These are phyloP conservation scores for Lepisosteus osseus DNA, from an alignment of 2,113 vertebrate species.

Conservation along the genomic window DNA sequence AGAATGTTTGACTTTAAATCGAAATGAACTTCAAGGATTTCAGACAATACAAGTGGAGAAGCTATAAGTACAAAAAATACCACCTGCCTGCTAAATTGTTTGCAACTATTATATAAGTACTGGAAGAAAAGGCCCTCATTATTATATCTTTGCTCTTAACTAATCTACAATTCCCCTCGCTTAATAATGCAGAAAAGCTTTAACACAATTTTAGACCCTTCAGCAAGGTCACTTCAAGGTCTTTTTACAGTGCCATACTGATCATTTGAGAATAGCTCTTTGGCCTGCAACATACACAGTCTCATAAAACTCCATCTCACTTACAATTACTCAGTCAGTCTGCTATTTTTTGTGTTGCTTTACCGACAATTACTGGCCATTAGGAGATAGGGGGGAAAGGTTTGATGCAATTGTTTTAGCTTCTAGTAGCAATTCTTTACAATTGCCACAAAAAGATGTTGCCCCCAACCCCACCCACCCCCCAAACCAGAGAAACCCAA, in stretches of 20 bases:
- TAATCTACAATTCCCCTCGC: conserved; percentile 78
- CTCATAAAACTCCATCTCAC: background rate
- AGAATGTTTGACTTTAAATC: conserved; percentile 72
- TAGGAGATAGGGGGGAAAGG: background rate
- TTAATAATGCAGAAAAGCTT: conserved; percentile 79
- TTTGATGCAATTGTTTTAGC: too few relatives aligned
- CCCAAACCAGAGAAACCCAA: too few relatives aligned
- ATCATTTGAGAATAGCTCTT: conserved; percentile 72
- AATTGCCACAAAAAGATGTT: too few relatives aligned
- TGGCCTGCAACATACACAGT: conserved; percentile 59
- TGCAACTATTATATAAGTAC: conserved; percentile 84
- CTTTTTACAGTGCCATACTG: conserved; percentile 59
- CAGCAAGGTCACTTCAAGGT: conserved; percentile 75
- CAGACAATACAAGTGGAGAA: conserved; percentile 54
- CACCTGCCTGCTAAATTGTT: conserved; percentile 84
- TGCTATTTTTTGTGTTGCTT: background rate
- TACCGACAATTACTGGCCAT: conserved; percentile 1
- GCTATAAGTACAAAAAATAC: conserved; percentile 60
- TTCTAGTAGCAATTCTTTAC: too few relatives aligned
- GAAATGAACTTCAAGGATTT: conserved; percentile 73
- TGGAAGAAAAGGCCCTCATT: conserved; percentile 82
- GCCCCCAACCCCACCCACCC: too few relatives aligned
- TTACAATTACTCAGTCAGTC: background rate
- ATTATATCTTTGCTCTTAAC: conserved; percentile 80
- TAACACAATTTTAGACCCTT: conserved; percentile 69